Evolutionary conservation across 2,113 vertebrate genomes (phyloP), one percentile per base, ranked within the genome.

Genomic region (Caranx melampygus): DNA sequence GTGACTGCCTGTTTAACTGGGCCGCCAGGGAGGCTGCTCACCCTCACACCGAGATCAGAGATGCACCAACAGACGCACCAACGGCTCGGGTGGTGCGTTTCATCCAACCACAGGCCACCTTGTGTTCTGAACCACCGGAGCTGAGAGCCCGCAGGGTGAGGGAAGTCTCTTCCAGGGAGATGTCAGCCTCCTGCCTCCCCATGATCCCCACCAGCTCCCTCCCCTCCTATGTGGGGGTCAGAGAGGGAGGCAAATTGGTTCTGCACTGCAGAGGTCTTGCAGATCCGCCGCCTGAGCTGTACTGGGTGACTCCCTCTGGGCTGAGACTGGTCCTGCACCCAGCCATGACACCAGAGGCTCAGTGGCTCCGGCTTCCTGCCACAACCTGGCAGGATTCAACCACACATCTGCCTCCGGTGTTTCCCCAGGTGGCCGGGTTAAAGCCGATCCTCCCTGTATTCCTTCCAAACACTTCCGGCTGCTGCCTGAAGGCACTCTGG

Each of bases 1-100:
- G 98, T 0, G 98, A 99, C 94, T 99, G 97, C 16, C 92, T 98
- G 80, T 97, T 99, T 87, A 97, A 97, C 63, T 99, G 98, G 98
- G 96, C 97, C 14, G 96, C 97, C 0, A 87, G 78, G 31, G 87
- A 82, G 35, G 63, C 70, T 34, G 61, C 95, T 69, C 95, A 95
- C 0, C 89, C 92, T 45, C 88, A 33, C 45, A 35, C 6, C 1
- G 67, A 87, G 54, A 85, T 26, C 26, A 26, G 31, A 81, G 59
- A 59, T 8, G 26, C 52, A 0, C 21, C 68, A 35, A 67, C 94
- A 78, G 94, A 95, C 0, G 88, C 87, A 10, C 65, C 47, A 42
- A 57, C 72, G 16, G 93, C 90, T 74, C 88, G 91, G n/a, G 93
- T 75, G 6, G 94, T 99, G 49, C 96, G 98, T 78, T 96, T 99